These are phyloP conservation scores for Atlantisia rogersi DNA, from an alignment of 2,113 vertebrate genomes.

Conservation along the genomic window DNA sequence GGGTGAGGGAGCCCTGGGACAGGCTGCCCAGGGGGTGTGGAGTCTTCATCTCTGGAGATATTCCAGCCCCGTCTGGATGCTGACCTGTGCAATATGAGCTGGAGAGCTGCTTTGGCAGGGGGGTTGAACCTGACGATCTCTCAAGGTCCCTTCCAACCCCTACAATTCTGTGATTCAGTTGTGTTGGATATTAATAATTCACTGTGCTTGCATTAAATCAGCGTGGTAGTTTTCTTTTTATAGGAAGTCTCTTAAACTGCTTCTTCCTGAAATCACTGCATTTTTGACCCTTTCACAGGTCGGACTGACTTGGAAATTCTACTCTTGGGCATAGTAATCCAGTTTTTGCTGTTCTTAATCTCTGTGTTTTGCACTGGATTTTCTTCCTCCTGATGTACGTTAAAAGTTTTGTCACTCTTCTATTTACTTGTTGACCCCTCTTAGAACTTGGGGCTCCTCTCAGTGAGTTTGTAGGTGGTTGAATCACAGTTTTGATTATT, in stretches of 20 bases:
- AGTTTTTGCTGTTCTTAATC: not conserved
- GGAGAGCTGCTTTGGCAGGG: too few species aligned
- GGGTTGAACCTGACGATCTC: too few species aligned
- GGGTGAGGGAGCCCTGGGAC: too few species aligned
- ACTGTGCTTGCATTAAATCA: not conserved
- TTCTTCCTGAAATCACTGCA: not conserved
- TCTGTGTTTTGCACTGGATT: not conserved
- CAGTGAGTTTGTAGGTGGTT: constrained; percentile 24
- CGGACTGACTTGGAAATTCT: not conserved
- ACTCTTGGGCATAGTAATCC: not conserved
- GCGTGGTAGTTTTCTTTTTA: not conserved
- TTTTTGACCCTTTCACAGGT: not conserved
- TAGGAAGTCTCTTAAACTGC: not conserved
- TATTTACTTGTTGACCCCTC: not conserved
- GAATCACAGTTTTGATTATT: not conserved
- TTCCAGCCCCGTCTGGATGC: too few species aligned
- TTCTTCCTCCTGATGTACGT: not conserved
- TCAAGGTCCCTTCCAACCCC: too few species aligned
- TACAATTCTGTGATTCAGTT: not conserved
- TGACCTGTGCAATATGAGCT: too few species aligned
- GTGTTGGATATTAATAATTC: not conserved
- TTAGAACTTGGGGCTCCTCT: not conserved
- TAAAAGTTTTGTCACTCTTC: not conserved
- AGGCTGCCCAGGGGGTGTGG: too few species aligned
- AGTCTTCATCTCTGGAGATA: too few species aligned